A percentile compares a stretch with the other conserved stretches of the same genome.
Conservation (phyloP, 2,888 invertebrate genomes). For the Nysson spinosus region DNA sequence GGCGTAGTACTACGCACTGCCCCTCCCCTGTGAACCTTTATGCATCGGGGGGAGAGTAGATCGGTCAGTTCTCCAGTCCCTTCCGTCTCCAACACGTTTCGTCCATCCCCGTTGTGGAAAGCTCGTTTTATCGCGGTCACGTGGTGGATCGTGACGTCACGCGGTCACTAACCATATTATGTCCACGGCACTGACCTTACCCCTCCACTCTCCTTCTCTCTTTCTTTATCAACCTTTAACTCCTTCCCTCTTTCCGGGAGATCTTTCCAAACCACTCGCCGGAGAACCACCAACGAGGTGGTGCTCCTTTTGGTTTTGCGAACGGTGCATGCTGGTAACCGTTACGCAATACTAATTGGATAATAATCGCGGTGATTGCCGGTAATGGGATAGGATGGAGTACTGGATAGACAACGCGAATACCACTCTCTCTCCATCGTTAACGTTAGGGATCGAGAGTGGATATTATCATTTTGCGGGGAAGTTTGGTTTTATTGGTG, state of each 20-base stretch:
- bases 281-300: constrained; percentile 13
- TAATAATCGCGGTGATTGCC: constrained; percentile 24
- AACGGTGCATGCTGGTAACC: constrained; percentile 30
- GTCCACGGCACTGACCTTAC: constrained; percentile 76
- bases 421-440: too few species aligned
- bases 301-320: constrained; percentile 27
- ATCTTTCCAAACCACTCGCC: constrained; percentile 16
- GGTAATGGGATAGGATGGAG: constrained; percentile 18
- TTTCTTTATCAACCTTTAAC: neutral
- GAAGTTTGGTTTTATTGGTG: too few species aligned
- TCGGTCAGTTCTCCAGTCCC: constrained; percentile 44
- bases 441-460: too few species aligned
- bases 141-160: constrained; percentile 69
- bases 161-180: constrained; percentile 75
- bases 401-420: too few species aligned
- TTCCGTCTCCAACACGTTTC: constrained; percentile 27
- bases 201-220: constrained; percentile 37
- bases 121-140: constrained; percentile 67
- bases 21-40: constrained; percentile 25
- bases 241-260: neutral
- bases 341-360: constrained; percentile 43
- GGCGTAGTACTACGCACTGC: constrained; percentile 72
- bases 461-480: too few species aligned
- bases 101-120: constrained; percentile 20
- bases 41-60: constrained; percentile 21